These are phyloP conservation scores for Biston stratarius DNA, from an alignment of 2,888 invertebrate species.

Conservation along the genomic window DNA sequence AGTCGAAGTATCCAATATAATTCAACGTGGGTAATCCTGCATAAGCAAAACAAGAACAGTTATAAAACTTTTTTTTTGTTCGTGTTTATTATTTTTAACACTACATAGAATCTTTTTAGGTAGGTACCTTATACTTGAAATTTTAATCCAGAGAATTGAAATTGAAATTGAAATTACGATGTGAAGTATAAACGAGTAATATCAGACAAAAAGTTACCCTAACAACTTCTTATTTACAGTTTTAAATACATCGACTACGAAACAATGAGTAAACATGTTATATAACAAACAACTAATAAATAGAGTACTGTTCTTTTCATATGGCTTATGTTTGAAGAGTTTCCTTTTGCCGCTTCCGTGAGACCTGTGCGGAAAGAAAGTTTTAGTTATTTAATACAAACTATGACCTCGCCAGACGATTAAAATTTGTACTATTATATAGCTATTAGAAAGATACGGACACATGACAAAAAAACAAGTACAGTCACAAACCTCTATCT, in stretches of 20 bases:
- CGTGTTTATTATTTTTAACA: too few species aligned
- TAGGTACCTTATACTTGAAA: too few species aligned
- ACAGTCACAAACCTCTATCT: too few species aligned
- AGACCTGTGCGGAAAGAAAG: constrained; percentile 65
- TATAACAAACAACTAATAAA: constrained; percentile 59
- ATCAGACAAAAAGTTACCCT: constrained; percentile 47
- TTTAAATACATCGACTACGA: constrained; percentile 62
- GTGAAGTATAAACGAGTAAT: constrained; percentile 7
- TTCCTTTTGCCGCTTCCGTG: constrained; percentile 77
- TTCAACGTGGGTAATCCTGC: too few species aligned
- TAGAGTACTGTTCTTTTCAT: constrained; percentile 60
- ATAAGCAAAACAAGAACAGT: too few species aligned
- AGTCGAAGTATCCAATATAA: too few species aligned
- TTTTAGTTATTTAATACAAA: not conserved
- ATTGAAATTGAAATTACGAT: not conserved
- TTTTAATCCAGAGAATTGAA: not conserved
- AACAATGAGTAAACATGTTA: constrained; percentile 63
- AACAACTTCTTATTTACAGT: constrained; percentile 50
- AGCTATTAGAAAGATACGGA: too few species aligned
- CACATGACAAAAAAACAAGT: too few species aligned
- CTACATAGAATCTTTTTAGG: too few species aligned
- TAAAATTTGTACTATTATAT: too few species aligned
- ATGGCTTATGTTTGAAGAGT: constrained; percentile 53
- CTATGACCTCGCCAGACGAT: too few species aligned
- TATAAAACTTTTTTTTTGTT: too few species aligned